Evolutionary conservation across 2,888 invertebrate species (phyloP).

Genomic region (Sphaerophoria taeniata): DNA sequence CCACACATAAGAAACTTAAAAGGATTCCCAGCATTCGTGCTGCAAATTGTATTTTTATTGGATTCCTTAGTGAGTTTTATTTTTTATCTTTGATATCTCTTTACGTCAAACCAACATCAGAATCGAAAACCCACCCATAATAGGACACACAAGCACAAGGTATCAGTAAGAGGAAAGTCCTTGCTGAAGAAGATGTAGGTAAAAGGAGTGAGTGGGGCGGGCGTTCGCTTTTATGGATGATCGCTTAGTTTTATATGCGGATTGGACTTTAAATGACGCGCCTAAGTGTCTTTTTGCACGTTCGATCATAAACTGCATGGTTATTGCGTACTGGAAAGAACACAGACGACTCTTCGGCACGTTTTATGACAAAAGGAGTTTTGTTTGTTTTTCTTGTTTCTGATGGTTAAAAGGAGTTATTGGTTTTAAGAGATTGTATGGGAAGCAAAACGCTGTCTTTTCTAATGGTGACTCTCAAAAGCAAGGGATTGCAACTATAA

Average conservation of each 20-base stretch:
- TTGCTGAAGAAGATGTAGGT: too few relatives aligned
- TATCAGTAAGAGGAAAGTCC: constrained; percentile 29
- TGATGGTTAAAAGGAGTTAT: neutral
- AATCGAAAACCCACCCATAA: constrained; percentile 21
- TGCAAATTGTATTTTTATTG: constrained; percentile 73
- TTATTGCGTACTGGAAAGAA: constrained; percentile 51
- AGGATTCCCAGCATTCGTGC: constrained; percentile 58
- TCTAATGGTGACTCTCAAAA: too few relatives aligned
- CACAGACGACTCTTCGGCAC: constrained; percentile 38
- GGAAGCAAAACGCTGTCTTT: too few relatives aligned
- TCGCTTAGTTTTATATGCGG: constrained; percentile 66
- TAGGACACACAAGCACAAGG: neutral
- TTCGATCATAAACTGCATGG: constrained; percentile 70
- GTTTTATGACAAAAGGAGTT: constrained; percentile 47
- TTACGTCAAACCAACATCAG: neutral
- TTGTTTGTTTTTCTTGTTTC: constrained; percentile 8
- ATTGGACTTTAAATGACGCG: constrained; percentile 70
- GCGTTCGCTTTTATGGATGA: constrained; percentile 57
- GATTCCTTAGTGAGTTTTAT: constrained; percentile 63
- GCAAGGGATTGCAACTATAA: too few relatives aligned
- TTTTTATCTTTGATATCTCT: constrained; percentile 60
- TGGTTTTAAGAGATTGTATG: constrained; percentile 12
- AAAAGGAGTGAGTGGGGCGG: constrained; percentile 38
- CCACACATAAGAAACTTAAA: constrained; percentile 61
- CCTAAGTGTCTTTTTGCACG: constrained; percentile 68